phyloP scores from a whole-genome alignment of 2,113 vertebrate species.

The Microtus oregoni region DNA sequence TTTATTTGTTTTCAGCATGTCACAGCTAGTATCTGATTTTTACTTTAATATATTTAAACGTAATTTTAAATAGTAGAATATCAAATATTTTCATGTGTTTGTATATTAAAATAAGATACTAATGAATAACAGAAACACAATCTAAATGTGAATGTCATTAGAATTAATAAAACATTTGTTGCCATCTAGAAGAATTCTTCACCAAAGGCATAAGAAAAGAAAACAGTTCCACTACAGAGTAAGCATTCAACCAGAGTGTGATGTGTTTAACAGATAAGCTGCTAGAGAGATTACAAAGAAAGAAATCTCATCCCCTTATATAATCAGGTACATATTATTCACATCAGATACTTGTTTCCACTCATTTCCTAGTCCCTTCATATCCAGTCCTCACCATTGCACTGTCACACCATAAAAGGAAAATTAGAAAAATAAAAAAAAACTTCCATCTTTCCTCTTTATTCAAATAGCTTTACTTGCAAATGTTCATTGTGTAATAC shows the following conservation, averaged over 20 bases:
- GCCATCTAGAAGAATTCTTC: background rate
- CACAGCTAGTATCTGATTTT: background rate
- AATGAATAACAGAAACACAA: background rate
- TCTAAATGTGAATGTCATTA: background rate
- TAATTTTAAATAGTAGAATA: background rate
- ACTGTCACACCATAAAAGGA: too few relatives aligned
- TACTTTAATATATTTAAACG: background rate
- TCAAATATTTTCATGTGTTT: background rate
- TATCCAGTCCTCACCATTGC: too few relatives aligned
- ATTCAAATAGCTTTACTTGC: too few relatives aligned
- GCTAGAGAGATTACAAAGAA: background rate
- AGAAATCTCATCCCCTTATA: background rate
- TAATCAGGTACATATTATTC: background rate
- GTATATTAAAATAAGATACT: background rate
- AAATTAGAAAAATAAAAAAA: too few relatives aligned
- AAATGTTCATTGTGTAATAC: too few relatives aligned
- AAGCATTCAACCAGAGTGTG: background rate
- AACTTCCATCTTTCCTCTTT: too few relatives aligned
- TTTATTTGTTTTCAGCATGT: background rate
- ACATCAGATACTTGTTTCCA: background rate
- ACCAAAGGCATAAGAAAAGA: background rate
- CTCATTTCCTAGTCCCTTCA: too few relatives aligned
- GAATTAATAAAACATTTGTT: slow-evolving; percentile 12
- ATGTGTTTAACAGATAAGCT: background rate
- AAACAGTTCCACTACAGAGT: background rate